These are phyloP conservation scores for Smittia aterrima DNA, from an alignment of 2,888 invertebrate species.

Conservation along the genomic window DNA sequence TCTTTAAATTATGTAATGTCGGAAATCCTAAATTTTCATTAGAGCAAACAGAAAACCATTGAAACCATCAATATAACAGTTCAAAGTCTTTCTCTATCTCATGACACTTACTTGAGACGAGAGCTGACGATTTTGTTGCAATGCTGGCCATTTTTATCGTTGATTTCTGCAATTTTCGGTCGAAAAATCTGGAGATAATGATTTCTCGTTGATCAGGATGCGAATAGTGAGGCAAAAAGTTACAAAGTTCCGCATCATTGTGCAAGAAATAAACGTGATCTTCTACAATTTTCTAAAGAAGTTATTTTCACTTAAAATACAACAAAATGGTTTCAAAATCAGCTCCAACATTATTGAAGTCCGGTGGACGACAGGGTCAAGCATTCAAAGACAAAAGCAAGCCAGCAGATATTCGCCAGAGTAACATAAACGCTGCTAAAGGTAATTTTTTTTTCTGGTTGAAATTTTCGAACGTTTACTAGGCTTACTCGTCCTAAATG, in stretches of 20 bases:
- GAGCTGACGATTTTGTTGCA: constrained; percentile 48
- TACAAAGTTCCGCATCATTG: neutral
- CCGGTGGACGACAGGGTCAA: constrained; percentile 51
- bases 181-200: neutral
- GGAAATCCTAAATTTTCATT: constrained; percentile 18
- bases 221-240: neutral
- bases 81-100: too few species aligned
- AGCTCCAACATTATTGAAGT: constrained; percentile 47
- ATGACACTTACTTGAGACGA: constrained; percentile 23
- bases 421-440: constrained; percentile 98
- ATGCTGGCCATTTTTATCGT: constrained; percentile 49
- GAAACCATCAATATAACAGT: too few species aligned
- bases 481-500: neutral
- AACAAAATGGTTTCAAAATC: constrained; percentile 51
- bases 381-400: constrained; percentile 91
- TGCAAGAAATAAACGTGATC: neutral
- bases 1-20: constrained; percentile 26
- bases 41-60: neutral
- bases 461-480: neutral
- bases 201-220: neutral
- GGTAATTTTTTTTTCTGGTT: constrained; percentile 59
- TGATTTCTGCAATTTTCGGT: constrained; percentile 4
- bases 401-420: constrained; percentile 88
- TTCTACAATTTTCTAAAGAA: neutral
- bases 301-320: neutral